Conservation (phyloP, 2,888 invertebrate species). For the Melieria omissa region DNA sequence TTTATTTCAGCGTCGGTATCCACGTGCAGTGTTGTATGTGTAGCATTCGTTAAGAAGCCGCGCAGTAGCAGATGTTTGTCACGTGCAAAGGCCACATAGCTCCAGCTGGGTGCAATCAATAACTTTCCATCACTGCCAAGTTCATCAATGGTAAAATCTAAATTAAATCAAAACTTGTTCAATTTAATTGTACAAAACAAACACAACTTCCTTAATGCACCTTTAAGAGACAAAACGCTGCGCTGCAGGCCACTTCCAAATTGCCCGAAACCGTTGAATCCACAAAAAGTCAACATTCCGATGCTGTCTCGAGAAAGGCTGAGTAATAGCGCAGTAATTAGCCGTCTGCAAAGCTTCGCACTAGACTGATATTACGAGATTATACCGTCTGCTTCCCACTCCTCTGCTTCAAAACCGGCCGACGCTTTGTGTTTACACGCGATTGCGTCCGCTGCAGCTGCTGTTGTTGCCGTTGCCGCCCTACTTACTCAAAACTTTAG, state of each 20-base stretch:
- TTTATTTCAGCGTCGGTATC: constrained; percentile 48
- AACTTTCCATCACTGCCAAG: neutral
- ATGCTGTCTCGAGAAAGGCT: too few relatives aligned
- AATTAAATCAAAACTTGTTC: constrained; percentile 8
- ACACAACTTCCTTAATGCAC: constrained; percentile 23
- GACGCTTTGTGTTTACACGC: too few relatives aligned
- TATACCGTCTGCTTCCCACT: too few relatives aligned
- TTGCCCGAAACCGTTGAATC: constrained; percentile 65
- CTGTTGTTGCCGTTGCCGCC: too few relatives aligned
- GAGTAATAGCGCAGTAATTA: neutral
- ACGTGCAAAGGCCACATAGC: constrained; percentile 54
- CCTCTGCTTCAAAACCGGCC: too few relatives aligned
- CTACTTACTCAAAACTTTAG: too few relatives aligned
- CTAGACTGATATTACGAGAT: too few relatives aligned
- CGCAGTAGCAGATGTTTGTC: constrained; percentile 46
- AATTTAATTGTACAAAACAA: neutral
- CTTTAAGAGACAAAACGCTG: constrained; percentile 40
- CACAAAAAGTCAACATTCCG: constrained; percentile 44
- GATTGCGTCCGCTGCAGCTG: too few relatives aligned
- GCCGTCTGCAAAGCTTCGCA: neutral
- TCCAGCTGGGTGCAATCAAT: constrained; percentile 55
- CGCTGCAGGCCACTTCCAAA: constrained; percentile 50
- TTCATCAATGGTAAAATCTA: constrained; percentile 28
- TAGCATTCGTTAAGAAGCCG: constrained; percentile 51
- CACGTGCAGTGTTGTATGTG: constrained; percentile 44